Percentiles rank a stretch among this genome's conserved stretches.
Evolutionary conservation across 2,113 vertebrate species (phyloP).

Genomic region (Melozone crissalis): DNA sequence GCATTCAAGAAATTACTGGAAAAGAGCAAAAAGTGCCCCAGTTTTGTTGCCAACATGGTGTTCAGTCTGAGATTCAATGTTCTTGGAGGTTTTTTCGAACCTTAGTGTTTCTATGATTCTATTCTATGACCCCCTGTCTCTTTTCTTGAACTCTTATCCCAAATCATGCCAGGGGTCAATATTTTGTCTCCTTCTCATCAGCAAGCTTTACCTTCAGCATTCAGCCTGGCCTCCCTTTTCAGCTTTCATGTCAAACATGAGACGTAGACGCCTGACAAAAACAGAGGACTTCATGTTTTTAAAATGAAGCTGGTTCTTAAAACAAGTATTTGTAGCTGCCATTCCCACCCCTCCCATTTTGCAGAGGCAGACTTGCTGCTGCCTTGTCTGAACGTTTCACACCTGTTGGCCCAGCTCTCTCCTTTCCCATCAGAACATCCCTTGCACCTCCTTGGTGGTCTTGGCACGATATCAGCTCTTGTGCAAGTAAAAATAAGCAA

Average conservation of each 20-base stretch:
- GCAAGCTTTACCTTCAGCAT: background rate
- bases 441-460: background rate
- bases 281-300: background rate
- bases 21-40: accelerated
- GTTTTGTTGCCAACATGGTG: background rate
- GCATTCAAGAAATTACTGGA: background rate
- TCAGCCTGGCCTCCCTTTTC: background rate
- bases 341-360: background rate
- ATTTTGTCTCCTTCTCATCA: background rate
- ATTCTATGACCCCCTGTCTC: background rate
- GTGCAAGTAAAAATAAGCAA: constrained; percentile 17
- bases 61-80: background rate
- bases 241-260: background rate
- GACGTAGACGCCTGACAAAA: background rate
- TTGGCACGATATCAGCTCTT: background rate
- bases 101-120: background rate
- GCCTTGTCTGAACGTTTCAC: background rate
- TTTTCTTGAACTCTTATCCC: background rate
- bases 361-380: background rate
- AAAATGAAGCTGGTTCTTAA: background rate
- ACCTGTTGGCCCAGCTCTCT: background rate
- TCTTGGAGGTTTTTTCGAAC: background rate
- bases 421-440: background rate
- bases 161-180: background rate
- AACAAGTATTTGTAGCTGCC: background rate